Evolutionary conservation across 2,888 invertebrate species (phyloP).

Genomic region (Poecilus cupreus): DNA sequence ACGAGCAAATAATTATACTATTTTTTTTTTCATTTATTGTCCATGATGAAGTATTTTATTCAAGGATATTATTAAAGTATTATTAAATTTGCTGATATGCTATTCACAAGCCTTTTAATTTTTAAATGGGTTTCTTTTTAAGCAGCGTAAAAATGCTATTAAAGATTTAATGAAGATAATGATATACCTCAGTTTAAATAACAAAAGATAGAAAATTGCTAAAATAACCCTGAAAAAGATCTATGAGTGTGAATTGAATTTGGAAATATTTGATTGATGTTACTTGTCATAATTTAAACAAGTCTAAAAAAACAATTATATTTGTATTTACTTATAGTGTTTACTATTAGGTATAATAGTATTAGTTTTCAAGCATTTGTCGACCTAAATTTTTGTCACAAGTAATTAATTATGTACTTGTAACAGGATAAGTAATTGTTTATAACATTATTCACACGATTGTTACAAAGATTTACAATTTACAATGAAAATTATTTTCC

Average conservation of each 20-base stretch:
- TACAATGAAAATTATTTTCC: slow-evolving; percentile 28
- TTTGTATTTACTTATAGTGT: neutral
- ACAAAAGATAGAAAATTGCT: neutral
- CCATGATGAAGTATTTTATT: neutral
- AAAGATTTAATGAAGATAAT: slow-evolving; percentile 24
- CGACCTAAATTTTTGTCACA: neutral
- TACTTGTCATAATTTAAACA: slow-evolving; percentile 21
- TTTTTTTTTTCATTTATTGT: neutral
- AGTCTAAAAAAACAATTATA: neutral
- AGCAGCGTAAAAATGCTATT: slow-evolving; percentile 8
- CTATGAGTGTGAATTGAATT: neutral
- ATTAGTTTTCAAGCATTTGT: neutral
- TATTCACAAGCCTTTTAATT: neutral
- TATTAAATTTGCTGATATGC: slow-evolving; percentile 30
- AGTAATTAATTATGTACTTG: slow-evolving; percentile 4
- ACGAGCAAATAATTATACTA: neutral
- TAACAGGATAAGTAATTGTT: slow-evolving; percentile 7
- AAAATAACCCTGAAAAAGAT: neutral
- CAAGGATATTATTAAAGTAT: neutral
- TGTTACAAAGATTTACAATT: slow-evolving; percentile 41
- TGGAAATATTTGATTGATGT: slow-evolving; percentile 12
- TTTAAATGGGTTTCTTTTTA: slow-evolving; percentile 25
- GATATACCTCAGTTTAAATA: neutral
- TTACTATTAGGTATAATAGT: too few relatives aligned
- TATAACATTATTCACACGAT: slow-evolving; percentile 1